Evolutionary conservation across 1,140 invertebrate genomes (phyloP).

Genomic region (Periplaneta americana): DNA sequence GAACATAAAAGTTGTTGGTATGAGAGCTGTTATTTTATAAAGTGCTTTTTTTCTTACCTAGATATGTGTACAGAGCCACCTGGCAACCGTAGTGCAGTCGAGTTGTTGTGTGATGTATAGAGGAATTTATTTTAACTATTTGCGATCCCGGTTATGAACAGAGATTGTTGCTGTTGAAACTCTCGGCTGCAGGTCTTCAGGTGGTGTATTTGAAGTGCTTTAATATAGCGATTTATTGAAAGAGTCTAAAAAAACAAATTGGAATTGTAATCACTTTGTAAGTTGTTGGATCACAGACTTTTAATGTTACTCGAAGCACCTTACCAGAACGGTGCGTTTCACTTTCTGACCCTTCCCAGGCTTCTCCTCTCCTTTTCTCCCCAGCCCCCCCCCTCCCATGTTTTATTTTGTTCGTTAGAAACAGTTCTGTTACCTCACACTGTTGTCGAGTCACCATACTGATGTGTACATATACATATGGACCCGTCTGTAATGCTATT

Average conservation of each 20-base stretch:
- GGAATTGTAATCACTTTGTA: conserved; percentile 3
- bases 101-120: conserved; percentile 14
- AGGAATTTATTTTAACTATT: conserved; percentile 15
- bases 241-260: not conserved
- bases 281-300: conserved; percentile 3
- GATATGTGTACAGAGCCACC: conserved; percentile 2
- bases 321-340: not conserved
- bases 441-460: conserved; percentile 18
- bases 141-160: not conserved
- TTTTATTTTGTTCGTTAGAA: conserved; percentile 4
- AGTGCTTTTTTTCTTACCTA: conserved; percentile 4
- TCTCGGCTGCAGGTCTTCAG: not conserved
- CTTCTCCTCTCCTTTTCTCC: not conserved
- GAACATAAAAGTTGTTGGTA: conserved; percentile 7
- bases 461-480: conserved; percentile 17
- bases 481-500: conserved; percentile 16
- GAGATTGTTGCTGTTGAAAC: not conserved
- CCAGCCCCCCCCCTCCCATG: not conserved
- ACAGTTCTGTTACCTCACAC: conserved; percentile 18
- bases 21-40: conserved; percentile 16
- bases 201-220: conserved; percentile 13
- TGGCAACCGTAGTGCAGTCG: not conserved
- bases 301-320: not conserved
- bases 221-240: conserved; percentile 5
- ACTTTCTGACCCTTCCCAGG: not conserved